Percentiles rank a stretch among this genome's conserved stretches.
phyloP scores from a whole-genome alignment of 1,140 invertebrate species.

The Rhizoglyphus robini region DNA sequence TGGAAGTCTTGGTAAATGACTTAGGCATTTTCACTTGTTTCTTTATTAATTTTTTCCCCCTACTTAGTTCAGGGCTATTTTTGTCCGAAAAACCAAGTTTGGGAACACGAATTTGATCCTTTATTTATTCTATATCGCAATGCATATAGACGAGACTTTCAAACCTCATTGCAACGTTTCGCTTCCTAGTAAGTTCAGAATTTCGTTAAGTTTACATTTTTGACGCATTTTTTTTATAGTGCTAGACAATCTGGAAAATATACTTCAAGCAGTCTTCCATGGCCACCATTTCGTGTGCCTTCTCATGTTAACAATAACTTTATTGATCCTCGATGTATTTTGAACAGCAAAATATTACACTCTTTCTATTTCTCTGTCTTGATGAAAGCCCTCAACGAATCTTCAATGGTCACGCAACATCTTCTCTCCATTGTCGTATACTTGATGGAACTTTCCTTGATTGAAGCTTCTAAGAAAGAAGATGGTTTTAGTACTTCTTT shows the following conservation, averaged over 20 bases:
- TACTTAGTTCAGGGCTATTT: constrained; percentile 79
- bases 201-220: constrained; percentile 37
- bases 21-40: neutral
- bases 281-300: constrained; percentile 68
- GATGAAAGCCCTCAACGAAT: constrained; percentile 25
- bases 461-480: constrained; percentile 36
- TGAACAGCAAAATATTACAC: constrained; percentile 64
- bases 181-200: constrained; percentile 52
- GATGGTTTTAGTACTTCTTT: neutral
- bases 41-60: neutral
- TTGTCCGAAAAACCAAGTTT: constrained; percentile 67
- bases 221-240: constrained; percentile 28
- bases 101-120: constrained; percentile 85
- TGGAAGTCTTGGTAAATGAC: constrained; percentile 45
- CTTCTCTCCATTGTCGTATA: constrained; percentile 69
- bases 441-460: constrained; percentile 65
- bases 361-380: constrained; percentile 51
- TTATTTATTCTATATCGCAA: constrained; percentile 77
- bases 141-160: constrained; percentile 80
- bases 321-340: constrained; percentile 51
- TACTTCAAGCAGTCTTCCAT: constrained; percentile 46
- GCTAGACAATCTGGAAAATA: constrained; percentile 38
- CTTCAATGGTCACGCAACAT: constrained; percentile 49
- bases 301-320: constrained; percentile 48
- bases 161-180: constrained; percentile 75